A percentile compares a stretch with the other conserved stretches of the same genome.
phyloP scores from a whole-genome alignment of 2,113 vertebrate species.

The Perca flavescens region DNA sequence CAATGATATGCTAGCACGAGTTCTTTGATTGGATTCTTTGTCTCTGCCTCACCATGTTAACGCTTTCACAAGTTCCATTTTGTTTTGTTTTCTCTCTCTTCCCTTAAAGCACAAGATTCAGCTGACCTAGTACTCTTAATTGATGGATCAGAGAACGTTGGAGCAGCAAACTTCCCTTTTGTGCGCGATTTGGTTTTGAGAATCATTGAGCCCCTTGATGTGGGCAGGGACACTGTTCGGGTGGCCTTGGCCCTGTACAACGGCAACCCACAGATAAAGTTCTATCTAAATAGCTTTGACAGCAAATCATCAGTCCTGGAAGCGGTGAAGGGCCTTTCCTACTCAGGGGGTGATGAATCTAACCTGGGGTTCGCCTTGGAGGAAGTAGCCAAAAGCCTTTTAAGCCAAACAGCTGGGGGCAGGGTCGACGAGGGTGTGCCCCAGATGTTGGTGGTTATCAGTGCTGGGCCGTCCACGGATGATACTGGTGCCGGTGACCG shows the following conservation, averaged over 20 bases:
- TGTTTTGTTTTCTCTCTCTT: slow-evolving; percentile 85
- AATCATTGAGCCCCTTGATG: slow-evolving; percentile 92
- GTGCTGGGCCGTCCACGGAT: slow-evolving; percentile 92
- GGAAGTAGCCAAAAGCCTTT: slow-evolving; percentile 89
- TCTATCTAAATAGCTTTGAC: slow-evolving; percentile 91
- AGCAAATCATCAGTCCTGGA: slow-evolving; percentile 89
- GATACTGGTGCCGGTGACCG: slow-evolving; percentile 89
- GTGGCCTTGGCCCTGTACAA: slow-evolving; percentile 94
- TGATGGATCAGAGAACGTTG: slow-evolving; percentile 99
- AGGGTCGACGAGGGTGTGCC: slow-evolving; percentile 93
- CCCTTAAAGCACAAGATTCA: slow-evolving; percentile 93
- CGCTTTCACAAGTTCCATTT: slow-evolving; percentile 95
- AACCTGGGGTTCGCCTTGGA: slow-evolving; percentile 93
- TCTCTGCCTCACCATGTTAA: slow-evolving; percentile 88
- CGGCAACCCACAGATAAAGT: slow-evolving; percentile 86
- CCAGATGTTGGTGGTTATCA: slow-evolving; percentile 93
- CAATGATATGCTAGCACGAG: slow-evolving; percentile 86
- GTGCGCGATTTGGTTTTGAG: slow-evolving; percentile 93
- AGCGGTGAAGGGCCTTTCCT: slow-evolving; percentile 89
- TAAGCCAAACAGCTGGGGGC: slow-evolving; percentile 90
- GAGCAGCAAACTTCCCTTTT: slow-evolving; percentile 91
- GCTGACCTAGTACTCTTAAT: slow-evolving; percentile 99
- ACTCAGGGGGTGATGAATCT: slow-evolving; percentile 87
- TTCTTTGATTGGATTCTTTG: slow-evolving; percentile 67
- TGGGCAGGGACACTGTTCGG: slow-evolving; percentile 90